Conservation (phyloP, 2,113 vertebrate genomes). For the Albula glossodonta region DNA sequence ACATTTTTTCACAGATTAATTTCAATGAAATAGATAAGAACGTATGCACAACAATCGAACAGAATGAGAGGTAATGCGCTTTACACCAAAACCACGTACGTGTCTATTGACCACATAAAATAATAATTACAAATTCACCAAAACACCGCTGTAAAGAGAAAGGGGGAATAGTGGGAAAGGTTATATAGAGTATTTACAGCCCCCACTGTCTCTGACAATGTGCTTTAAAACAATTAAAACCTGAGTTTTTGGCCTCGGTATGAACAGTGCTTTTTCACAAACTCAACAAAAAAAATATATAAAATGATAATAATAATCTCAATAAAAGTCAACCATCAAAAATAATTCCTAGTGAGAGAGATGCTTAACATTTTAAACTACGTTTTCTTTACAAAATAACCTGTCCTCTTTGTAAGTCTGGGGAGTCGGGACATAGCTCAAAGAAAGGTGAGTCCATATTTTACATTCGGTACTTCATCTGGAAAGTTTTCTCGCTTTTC, state of each 20-base stretch:
- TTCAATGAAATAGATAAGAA: constrained; percentile 76
- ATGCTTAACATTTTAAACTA: constrained; percentile 42
- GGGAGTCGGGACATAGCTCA: constrained; percentile 14
- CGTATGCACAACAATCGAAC: constrained; percentile 75
- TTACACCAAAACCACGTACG: constrained; percentile 72
- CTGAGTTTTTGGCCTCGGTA: constrained; percentile 75
- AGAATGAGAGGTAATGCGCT: constrained; percentile 70
- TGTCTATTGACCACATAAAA: constrained; percentile 73
- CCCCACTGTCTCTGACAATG: constrained; percentile 61
- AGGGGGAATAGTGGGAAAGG: constrained; percentile 37
- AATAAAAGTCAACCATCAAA: constrained; percentile 54
- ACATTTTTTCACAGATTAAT: constrained; percentile 82
- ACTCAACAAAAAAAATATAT: constrained; percentile 51
- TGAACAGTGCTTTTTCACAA: constrained; percentile 68
- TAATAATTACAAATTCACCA: constrained; percentile 76
- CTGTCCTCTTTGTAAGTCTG: constrained; percentile 26
- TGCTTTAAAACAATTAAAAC: constrained; percentile 74
- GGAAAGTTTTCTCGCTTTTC: constrained; percentile 24
- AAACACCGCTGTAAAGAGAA: constrained; percentile 54
- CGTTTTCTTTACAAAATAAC: constrained; percentile 59
- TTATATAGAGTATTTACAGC: constrained; percentile 50
- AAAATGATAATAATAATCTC: constrained; percentile 63
- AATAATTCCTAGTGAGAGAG: constrained; percentile 36
- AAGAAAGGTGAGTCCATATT: constrained; percentile 32
- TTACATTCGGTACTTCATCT: constrained; percentile 8